Conservation (phyloP, 2,113 vertebrate species). For the Alethe diademata region DNA sequence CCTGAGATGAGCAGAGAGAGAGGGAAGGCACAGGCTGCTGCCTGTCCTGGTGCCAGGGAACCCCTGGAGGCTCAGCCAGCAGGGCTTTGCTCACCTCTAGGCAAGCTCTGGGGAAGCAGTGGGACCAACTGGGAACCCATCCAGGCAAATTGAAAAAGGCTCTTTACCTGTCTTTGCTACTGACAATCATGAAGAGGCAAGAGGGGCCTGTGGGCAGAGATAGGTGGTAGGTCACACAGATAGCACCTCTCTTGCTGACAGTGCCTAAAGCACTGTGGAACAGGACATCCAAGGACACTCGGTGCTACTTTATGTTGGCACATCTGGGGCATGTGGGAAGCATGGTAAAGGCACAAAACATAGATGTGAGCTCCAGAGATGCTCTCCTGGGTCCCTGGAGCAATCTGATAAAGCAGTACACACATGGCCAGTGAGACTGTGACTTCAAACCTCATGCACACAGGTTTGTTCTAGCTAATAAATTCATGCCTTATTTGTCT, state of each 20-base stretch:
- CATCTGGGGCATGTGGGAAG: not conserved
- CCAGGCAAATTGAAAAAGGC: not conserved
- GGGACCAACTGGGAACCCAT: not conserved
- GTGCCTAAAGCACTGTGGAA: not conserved
- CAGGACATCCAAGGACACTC: not conserved
- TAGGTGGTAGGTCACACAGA: not conserved
- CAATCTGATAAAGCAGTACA: not conserved
- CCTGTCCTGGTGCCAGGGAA: not conserved
- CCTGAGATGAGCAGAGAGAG: not conserved
- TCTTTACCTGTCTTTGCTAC: not conserved
- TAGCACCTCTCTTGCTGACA: not conserved
- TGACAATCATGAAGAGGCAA: not conserved
- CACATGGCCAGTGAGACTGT: not conserved
- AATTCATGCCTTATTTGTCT: not conserved
- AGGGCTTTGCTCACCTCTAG: not conserved
- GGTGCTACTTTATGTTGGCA: not conserved
- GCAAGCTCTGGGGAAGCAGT: not conserved
- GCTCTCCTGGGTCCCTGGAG: not conserved
- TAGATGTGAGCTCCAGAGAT: not conserved
- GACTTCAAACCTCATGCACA: not conserved
- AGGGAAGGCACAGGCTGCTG: rapidly evolving
- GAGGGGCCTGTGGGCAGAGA: not conserved
- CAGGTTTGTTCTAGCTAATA: not conserved
- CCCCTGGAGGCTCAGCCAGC: not conserved
- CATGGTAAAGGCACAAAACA: not conserved